Conservation (phyloP, 2,888 invertebrate species). For the Halocaridina rubra region DNA sequence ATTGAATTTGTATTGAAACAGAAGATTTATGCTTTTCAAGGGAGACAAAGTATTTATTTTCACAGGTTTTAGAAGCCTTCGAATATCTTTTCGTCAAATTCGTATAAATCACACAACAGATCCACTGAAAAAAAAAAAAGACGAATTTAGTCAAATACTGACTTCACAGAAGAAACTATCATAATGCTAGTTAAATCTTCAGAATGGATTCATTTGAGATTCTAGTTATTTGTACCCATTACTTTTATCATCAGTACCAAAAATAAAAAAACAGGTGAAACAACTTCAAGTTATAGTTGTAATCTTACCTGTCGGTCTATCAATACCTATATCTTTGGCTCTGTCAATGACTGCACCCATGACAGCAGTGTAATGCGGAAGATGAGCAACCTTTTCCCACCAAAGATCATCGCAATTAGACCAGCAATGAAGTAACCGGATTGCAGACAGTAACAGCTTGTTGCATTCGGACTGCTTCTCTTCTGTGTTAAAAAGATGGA, state of each 20-base stretch:
- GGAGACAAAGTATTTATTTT: too few species aligned
- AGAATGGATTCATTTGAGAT: background rate
- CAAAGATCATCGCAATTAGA: conserved; percentile 26
- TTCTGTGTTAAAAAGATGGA: too few species aligned
- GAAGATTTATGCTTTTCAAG: too few species aligned
- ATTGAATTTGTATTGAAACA: too few species aligned
- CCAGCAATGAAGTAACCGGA: conserved; percentile 43
- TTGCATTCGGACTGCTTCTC: too few species aligned
- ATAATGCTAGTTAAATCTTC: background rate
- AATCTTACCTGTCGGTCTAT: conserved; percentile 19
- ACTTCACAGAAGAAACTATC: background rate
- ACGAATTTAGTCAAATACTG: background rate
- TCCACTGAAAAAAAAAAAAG: conserved; percentile 34
- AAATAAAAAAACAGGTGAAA: too few species aligned
- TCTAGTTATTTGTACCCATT: background rate
- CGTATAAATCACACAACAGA: conserved; percentile 40
- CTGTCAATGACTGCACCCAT: conserved; percentile 10
- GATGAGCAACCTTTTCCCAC: conserved; percentile 37
- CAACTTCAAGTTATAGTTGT: too few species aligned
- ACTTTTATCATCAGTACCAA: too few species aligned
- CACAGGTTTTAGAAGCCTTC: too few species aligned
- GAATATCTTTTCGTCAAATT: conserved; percentile 36
- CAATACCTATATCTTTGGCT: background rate
- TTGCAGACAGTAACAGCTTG: background rate
- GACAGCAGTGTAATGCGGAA: conserved; percentile 35